Conservation (phyloP, 2,888 invertebrate genomes). For the Ectemnius continuus region DNA sequence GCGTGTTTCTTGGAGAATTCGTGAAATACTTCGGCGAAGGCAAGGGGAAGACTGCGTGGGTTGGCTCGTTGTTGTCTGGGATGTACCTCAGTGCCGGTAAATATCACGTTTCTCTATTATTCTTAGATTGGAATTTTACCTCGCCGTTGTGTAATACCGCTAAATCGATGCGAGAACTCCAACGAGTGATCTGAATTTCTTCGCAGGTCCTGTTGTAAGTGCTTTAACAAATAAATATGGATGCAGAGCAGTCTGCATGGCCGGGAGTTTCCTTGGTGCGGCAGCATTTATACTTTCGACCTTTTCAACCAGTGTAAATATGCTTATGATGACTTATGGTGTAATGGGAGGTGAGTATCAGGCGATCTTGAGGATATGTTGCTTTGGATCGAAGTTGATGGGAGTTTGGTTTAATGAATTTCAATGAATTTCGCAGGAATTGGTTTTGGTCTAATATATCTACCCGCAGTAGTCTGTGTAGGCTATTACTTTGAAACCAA, state of each 20-base stretch:
- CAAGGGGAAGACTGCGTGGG: constrained; percentile 94
- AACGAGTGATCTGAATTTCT: not conserved
- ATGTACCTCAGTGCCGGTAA: constrained; percentile 96
- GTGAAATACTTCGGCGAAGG: constrained; percentile 90
- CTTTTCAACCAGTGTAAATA: constrained; percentile 91
- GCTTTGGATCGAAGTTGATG: not conserved
- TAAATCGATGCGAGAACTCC: too few species aligned
- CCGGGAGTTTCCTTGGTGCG: constrained; percentile 92
- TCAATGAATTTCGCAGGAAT: constrained; percentile 82
- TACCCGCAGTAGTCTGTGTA: constrained; percentile 97
- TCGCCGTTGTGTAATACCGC: too few species aligned
- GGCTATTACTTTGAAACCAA: constrained; percentile 98
- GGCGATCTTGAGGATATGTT: not conserved
- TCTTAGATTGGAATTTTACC: not conserved
- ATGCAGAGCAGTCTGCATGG: constrained; percentile 95
- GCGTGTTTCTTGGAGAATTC: constrained; percentile 92
- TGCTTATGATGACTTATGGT: constrained; percentile 96
- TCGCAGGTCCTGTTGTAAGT: constrained; percentile 92
- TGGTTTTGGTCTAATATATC: constrained; percentile 95
- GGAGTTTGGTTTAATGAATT: not conserved
- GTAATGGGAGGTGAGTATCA: constrained; percentile 88
- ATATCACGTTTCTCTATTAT: not conserved
- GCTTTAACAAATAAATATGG: constrained; percentile 98
- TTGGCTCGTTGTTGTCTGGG: constrained; percentile 96
- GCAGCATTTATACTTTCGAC: constrained; percentile 91